phyloP scores from a whole-genome alignment of 2,888 invertebrate genomes.

The Mythimna albipuncta region DNA sequence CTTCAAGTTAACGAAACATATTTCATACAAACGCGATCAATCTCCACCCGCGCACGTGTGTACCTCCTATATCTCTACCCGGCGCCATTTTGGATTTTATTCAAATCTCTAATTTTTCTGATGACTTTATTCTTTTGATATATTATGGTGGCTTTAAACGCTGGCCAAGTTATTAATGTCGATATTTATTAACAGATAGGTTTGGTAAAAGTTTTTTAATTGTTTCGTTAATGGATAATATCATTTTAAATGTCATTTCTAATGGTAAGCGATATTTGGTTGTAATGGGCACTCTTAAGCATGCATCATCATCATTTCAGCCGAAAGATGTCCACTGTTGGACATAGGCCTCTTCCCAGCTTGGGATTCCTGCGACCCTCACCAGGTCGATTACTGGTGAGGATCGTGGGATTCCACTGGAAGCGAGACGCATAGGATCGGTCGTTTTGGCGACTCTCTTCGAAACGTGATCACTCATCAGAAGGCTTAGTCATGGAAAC shows the following conservation, averaged over 20 bases:
- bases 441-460: too few species aligned
- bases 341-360: too few species aligned
- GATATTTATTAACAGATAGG: conserved; percentile 43
- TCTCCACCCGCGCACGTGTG: conserved; percentile 78
- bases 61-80: conserved; percentile 70
- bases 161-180: conserved; percentile 50
- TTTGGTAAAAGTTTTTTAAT: conserved; percentile 47
- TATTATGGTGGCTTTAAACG: conserved; percentile 48
- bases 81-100: conserved; percentile 55
- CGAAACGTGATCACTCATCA: too few species aligned
- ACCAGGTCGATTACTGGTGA: too few species aligned
- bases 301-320: too few species aligned
- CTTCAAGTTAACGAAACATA: conserved; percentile 68
- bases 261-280: background rate
- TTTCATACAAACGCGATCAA: conserved; percentile 82
- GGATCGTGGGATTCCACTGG: too few species aligned
- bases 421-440: too few species aligned
- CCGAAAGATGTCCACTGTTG: too few species aligned
- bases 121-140: conserved; percentile 61
- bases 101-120: conserved; percentile 53
- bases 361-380: too few species aligned
- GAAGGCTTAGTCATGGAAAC: too few species aligned
- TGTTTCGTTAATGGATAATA: conserved; percentile 36
- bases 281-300: background rate
- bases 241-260: conserved; percentile 10